Conservation (phyloP, 2,113 vertebrate species). For the Barbus barbus region DNA sequence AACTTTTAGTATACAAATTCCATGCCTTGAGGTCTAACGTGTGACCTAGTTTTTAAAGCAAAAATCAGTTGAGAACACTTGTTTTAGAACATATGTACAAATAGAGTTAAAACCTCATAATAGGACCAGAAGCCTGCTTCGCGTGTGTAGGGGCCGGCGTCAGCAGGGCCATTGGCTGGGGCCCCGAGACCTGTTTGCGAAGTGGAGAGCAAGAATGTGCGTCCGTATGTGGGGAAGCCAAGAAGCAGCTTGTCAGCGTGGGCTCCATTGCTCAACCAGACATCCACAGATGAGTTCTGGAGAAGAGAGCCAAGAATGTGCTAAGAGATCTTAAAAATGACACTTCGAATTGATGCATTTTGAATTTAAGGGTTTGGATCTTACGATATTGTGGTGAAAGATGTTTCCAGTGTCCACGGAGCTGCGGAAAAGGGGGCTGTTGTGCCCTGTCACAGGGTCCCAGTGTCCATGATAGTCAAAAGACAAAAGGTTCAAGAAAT, state of each 20-base stretch:
- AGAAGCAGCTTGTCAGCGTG: conserved; percentile 74
- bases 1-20: too few species aligned
- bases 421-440: conserved; percentile 75
- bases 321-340: neutral
- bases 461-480: conserved; percentile 80
- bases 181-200: conserved; percentile 64
- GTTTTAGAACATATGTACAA: neutral
- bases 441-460: conserved; percentile 75
- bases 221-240: conserved; percentile 76
- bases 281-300: conserved; percentile 70
- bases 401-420: conserved; percentile 63
- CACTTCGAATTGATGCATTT: neutral
- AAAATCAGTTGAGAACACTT: neutral
- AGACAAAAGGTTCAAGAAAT: conserved; percentile 80
- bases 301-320: neutral
- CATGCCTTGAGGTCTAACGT: too few species aligned
- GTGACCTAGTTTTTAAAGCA: neutral
- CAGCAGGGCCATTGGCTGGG: conserved; percentile 68
- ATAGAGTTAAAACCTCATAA: conserved; percentile 75
- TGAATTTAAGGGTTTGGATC: conserved; percentile 45
- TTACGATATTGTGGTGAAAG: conserved; percentile 75
- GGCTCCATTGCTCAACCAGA: conserved; percentile 73
- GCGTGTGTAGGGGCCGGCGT: conserved; percentile 74
- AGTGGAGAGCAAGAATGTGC: conserved; percentile 70
- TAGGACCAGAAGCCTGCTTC: conserved; percentile 74